Conservation (phyloP, 2,888 invertebrate species). For the Macropis europaea region DNA sequence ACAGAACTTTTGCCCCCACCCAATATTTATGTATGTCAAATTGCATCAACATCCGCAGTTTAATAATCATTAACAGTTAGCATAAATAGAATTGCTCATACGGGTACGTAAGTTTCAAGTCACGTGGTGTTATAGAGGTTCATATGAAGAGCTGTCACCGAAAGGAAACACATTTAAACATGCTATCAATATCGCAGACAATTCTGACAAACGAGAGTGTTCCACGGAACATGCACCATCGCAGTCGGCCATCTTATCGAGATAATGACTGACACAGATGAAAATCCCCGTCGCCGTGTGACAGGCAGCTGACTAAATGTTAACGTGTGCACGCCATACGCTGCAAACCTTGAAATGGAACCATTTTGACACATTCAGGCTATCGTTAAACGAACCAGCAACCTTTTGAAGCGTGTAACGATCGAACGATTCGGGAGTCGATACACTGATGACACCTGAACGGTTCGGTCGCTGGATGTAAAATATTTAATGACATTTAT, state of each 20-base stretch:
- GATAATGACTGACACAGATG: slow-evolving; percentile 12
- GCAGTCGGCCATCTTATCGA: slow-evolving; percentile 25
- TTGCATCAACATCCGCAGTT: too few species aligned
- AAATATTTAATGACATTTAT: slow-evolving; percentile 23
- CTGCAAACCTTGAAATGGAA: slow-evolving; percentile 23
- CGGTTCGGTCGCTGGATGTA: too few species aligned
- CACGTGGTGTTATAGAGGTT: too few species aligned
- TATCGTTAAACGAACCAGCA: slow-evolving; percentile 49
- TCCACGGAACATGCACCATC: not conserved
- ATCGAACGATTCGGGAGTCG: slow-evolving; percentile 2
- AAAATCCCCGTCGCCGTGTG: slow-evolving; percentile 10
- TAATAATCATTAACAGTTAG: too few species aligned
- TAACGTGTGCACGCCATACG: slow-evolving; percentile 32
- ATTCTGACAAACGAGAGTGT: not conserved
- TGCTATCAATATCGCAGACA: not conserved
- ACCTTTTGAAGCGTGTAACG: slow-evolving; percentile 11
- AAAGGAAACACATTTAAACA: not conserved
- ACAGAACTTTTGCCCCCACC: too few species aligned
- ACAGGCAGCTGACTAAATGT: slow-evolving; percentile 28
- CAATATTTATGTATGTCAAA: too few species aligned
- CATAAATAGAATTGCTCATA: too few species aligned
- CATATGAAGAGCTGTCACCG: too few species aligned
- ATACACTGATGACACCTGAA: slow-evolving; percentile 7
- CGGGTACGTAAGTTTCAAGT: too few species aligned
- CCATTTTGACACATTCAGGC: slow-evolving; percentile 48